Base-by-base conservation (phyloP, 2,888 invertebrate species). In the Mycogona germanica region DNA sequence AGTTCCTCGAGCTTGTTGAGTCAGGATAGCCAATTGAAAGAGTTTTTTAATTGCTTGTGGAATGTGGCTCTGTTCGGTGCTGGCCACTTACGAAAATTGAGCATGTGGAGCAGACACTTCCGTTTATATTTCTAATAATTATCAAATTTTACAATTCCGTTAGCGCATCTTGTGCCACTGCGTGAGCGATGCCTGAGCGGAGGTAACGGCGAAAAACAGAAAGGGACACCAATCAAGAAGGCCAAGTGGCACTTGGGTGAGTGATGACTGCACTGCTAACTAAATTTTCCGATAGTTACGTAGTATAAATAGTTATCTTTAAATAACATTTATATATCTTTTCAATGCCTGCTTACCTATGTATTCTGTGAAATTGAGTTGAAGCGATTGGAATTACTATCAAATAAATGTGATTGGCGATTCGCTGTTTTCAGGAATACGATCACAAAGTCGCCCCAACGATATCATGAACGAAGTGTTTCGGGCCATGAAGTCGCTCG, bases 381-480 rank as follows among this genome's bases (percentile, higher is more conserved):
- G n/a, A n/a, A n/a, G n/a, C n/a, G n/a, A n/a, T n/a, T n/a, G n/a
- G n/a, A n/a, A n/a, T n/a, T n/a, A n/a, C n/a, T n/a, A n/a, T n/a
- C n/a, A n/a, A n/a, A n/a, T n/a, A n/a, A n/a, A n/a, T n/a, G n/a
- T n/a, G n/a, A n/a, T n/a, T n/a, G n/a, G n/a, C n/a, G n/a, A 30
- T 9, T 29, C 38, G 37, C 53, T 38, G 9, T 47, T 61, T 60
- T 25, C 57, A 67, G 74, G 77, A 53, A 99, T 99, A 64, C 77
- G 98, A 53, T 98, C 97, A 4, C 98, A 99, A 70, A 96, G 96
- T 68, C 93, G 95, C 69, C 98, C 98, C 0, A 91, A 92, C 68
- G 98, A 99, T 70, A 99, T 99, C 52, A 99, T 99, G 98, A 84
- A 93, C 70, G 98, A 99, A 73, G 98, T 99, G 1, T 98, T 93